Percentiles rank a stretch among this genome's conserved stretches.
Conservation (phyloP, 2,888 invertebrate species). For the Hedya salicella region DNA sequence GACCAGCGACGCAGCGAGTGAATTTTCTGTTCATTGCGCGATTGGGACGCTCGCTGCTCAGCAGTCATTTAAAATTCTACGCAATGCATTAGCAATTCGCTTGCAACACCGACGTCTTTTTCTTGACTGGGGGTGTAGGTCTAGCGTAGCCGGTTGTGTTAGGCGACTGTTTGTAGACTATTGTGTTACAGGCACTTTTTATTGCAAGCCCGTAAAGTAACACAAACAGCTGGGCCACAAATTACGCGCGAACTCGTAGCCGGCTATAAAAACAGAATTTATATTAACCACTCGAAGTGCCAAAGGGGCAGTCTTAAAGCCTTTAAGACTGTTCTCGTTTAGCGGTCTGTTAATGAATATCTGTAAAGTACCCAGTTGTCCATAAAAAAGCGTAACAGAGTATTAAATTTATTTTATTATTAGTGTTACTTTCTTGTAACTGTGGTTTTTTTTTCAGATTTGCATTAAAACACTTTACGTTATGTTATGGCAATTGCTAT, state of each 20-base stretch:
- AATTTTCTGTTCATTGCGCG: no score
- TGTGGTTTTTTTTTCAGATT: no score
- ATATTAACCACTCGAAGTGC: slow-evolving; percentile 47
- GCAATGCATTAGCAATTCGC: no score
- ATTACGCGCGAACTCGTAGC: slow-evolving; percentile 58
- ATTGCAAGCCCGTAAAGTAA: slow-evolving; percentile 63
- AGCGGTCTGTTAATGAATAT: slow-evolving; percentile 26
- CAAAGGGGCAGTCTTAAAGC: slow-evolving; percentile 21
- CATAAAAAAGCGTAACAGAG: slow-evolving; percentile 2
- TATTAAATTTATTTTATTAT: no score
- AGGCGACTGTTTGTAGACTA: slow-evolving; percentile 55
- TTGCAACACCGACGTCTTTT: no score
- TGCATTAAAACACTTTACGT: no score
- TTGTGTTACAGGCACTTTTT: slow-evolving; percentile 64
- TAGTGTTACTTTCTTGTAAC: no score
- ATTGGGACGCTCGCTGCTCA: no score
- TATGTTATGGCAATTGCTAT: no score
- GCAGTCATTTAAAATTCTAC: no score
- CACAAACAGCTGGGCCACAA: slow-evolving; percentile 62
- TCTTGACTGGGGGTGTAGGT: no score
- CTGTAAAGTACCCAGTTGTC: not conserved
- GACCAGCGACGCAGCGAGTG: no score
- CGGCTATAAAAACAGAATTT: slow-evolving; percentile 53
- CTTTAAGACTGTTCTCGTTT: slow-evolving; percentile 13
- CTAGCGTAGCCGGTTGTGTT: slow-evolving; percentile 49